These are phyloP conservation scores for Dromaius novaehollandiae DNA, from an alignment of 2,113 vertebrate species.

Conservation along the genomic window DNA sequence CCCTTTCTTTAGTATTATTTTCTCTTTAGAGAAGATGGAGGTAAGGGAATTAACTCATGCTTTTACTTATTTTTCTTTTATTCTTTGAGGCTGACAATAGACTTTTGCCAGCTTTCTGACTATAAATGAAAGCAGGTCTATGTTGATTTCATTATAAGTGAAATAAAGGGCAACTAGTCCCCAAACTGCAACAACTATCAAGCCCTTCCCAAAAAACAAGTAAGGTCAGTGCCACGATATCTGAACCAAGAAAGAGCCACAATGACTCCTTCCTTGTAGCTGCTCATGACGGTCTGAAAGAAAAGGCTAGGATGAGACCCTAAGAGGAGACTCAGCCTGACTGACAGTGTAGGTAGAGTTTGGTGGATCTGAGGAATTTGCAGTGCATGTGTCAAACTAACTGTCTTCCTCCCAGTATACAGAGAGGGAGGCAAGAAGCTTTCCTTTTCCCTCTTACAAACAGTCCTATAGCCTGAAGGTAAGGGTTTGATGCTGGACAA, in stretches of 20 bases:
- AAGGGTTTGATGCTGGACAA: neutral
- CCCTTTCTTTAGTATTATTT: neutral
- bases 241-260: neutral
- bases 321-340: neutral
- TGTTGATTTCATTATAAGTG: neutral
- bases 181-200: neutral
- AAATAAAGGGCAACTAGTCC: neutral
- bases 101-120: neutral
- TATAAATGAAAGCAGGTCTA: neutral
- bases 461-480: neutral
- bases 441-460: neutral
- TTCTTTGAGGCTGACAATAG: neutral
- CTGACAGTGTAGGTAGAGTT: neutral
- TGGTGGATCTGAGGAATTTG: neutral
- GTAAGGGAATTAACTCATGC: fast-evolving
- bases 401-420: neutral
- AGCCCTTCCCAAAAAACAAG: neutral
- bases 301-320: neutral
- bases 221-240: neutral
- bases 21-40: neutral
- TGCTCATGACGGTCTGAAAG: neutral
- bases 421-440: neutral
- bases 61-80: neutral
- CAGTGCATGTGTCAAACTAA: neutral
- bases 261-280: neutral